Percentiles rank a stretch among this genome's conserved stretches.
These are phyloP conservation scores for Choloepus didactylus DNA, from an alignment of 2,797 vertebrate genomes.

Conservation along the genomic window DNA sequence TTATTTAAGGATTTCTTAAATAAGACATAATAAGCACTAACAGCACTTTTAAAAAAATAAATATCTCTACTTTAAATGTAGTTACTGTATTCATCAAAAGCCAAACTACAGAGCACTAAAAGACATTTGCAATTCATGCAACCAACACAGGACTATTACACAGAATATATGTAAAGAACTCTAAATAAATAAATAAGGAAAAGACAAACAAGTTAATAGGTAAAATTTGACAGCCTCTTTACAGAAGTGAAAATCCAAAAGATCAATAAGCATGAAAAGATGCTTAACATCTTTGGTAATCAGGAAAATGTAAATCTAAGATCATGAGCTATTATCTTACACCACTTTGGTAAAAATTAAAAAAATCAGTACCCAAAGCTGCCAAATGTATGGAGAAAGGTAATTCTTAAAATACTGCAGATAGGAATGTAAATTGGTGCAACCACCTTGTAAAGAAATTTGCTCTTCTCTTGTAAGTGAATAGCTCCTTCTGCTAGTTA, in stretches of 20 bases:
- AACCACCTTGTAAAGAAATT: neutral
- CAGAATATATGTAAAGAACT: too few relatives aligned
- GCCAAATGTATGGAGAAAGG: neutral
- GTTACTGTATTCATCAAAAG: too few relatives aligned
- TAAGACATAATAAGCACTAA: too few relatives aligned
- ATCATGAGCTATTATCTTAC: neutral
- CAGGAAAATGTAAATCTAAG: neutral
- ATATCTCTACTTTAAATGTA: too few relatives aligned
- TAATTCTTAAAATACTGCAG: neutral
- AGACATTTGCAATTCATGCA: too few relatives aligned
- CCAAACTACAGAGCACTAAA: too few relatives aligned
- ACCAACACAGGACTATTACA: too few relatives aligned
- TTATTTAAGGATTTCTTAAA: too few relatives aligned
- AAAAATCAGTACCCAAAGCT: neutral
- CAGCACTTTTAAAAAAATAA: too few relatives aligned
- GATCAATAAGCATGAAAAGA: neutral
- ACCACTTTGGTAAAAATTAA: neutral
- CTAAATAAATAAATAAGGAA: neutral
- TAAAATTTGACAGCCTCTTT: neutral
- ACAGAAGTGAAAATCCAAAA: neutral
- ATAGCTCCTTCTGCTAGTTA: neutral
- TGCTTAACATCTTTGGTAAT: neutral
- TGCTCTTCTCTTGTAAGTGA: neutral
- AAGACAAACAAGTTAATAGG: neutral
- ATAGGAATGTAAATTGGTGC: neutral